A percentile compares a stretch with the other conserved stretches of the same genome.
phyloP scores from a whole-genome alignment of 2,113 vertebrate species.

The Gyps fulvus region DNA sequence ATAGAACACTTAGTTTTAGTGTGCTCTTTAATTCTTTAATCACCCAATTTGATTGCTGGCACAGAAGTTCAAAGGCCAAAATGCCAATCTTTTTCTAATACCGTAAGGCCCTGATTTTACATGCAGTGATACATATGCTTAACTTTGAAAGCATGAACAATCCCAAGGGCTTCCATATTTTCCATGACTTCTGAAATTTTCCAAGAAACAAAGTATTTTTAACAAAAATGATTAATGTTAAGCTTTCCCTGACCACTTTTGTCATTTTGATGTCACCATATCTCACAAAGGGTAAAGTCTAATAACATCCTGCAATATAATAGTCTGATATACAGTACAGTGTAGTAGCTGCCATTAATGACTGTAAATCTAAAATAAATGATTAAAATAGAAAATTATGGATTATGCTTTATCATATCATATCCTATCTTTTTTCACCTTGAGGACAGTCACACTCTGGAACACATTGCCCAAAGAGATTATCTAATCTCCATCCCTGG shows the following conservation, averaged over 20 bases:
- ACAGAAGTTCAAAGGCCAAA: not conserved
- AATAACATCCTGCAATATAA: not conserved
- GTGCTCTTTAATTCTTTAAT: slow-evolving; percentile 4
- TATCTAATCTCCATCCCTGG: not conserved
- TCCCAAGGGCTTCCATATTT: not conserved
- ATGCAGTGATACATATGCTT: not conserved
- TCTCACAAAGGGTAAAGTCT: not conserved
- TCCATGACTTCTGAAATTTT: not conserved
- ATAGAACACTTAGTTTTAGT: not conserved
- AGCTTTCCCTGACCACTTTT: not conserved
- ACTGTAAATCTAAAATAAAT: not conserved
- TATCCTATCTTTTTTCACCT: not conserved
- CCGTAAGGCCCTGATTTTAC: not conserved
- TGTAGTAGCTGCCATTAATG: not conserved
- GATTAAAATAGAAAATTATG: not conserved
- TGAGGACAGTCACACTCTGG: not conserved
- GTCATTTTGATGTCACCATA: not conserved
- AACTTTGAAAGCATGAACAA: not conserved
- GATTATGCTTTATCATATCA: not conserved
- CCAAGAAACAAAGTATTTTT: not conserved
- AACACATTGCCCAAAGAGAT: not conserved
- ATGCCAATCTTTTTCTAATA: not conserved
- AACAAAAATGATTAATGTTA: not conserved
- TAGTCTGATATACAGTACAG: not conserved
- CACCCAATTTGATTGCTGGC: not conserved